A percentile compares a stretch with the other conserved stretches of the same genome.
Conservation (phyloP, 2,888 invertebrate species). For the Erannis defoliaria region DNA sequence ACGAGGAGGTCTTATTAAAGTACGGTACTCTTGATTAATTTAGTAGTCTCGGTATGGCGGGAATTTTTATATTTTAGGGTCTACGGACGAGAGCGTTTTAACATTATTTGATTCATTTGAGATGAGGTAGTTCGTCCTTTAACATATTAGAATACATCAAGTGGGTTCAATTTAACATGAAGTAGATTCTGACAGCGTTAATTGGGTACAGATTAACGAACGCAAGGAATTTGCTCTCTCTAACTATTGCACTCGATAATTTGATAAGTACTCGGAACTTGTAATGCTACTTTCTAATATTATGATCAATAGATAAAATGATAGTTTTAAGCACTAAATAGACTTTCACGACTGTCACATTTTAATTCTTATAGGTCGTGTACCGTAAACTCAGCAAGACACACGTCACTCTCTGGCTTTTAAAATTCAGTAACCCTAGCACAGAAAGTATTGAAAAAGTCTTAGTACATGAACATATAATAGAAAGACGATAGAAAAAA, state of each 20-base stretch:
- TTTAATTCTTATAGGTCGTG: not conserved
- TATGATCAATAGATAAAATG: not conserved
- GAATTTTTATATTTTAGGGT: constrained; percentile 7
- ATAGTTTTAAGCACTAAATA: not conserved
- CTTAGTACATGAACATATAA: not conserved
- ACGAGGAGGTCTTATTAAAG: constrained; percentile 34
- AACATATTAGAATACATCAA: no score
- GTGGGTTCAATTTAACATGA: no score
- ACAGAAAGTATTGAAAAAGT: no score
- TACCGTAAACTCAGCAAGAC: not conserved
- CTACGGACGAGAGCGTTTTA: not conserved
- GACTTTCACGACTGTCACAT: not conserved
- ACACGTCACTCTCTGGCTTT: no score
- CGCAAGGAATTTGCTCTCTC: not conserved
- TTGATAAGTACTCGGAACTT: constrained; percentile 1
- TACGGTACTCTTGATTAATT: constrained; percentile 27
- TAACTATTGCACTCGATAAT: not conserved
- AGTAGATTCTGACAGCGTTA: no score
- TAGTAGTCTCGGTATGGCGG: constrained; percentile 3
- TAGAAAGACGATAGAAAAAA: no score
- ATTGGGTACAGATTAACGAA: no score
- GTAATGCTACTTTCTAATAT: constrained; percentile 11
- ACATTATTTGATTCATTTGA: not conserved
- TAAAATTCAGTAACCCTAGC: no score
- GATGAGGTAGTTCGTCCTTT: no score